Base-by-base conservation (phyloP, 2,797 vertebrate genomes). In the Champsocephalus gunnari region DNA sequence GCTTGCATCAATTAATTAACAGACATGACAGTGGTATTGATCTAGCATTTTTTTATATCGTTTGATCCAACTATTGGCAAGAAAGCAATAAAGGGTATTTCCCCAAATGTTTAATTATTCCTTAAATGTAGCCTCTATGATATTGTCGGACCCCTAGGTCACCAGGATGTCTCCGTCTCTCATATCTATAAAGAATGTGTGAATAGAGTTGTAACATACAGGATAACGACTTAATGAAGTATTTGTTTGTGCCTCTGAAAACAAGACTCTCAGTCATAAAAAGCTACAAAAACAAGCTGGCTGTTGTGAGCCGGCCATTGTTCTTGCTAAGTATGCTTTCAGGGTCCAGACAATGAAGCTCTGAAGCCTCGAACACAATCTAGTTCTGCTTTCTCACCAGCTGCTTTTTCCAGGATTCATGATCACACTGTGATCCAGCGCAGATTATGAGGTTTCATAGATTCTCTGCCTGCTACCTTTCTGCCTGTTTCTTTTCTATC, bases 261-360 rank as follows among this genome's bases (percentile, higher is more conserved):
- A 41, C 49, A 56, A 38, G 14, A 7, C n/a, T 66, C 48, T 65
- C 49, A 34, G 44, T 38, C 44, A 41, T 32, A 70, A 66, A 80
- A 70, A 57, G 51, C 59, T 48, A 1, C 47, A 50, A 58, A 70
- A 73, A 80, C 11, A 81, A 77, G 41, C 43, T 16, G 16, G 13
- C n/a, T 64, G 55, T 58, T 67, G 49, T 56, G 70, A 66, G 68
- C 60, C 56, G 51, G 5, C 82, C 83, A 91, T 94, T 95, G 89
- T 92, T 94, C 87, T 91, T 75, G 44, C 75, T 84, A 80, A 44
- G 79, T 85, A 65, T 21, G 43, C 88, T 92, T 88, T 86, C 85
- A 90, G 87, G 83, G 81, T 86, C 86, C 75, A 86, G 87, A 95
- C 92, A 94, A 92, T 83, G 41, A 63, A 53, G 58, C 79, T 83